phyloP scores from a whole-genome alignment of 2,888 invertebrate genomes.

The Azorinus chamasolen region DNA sequence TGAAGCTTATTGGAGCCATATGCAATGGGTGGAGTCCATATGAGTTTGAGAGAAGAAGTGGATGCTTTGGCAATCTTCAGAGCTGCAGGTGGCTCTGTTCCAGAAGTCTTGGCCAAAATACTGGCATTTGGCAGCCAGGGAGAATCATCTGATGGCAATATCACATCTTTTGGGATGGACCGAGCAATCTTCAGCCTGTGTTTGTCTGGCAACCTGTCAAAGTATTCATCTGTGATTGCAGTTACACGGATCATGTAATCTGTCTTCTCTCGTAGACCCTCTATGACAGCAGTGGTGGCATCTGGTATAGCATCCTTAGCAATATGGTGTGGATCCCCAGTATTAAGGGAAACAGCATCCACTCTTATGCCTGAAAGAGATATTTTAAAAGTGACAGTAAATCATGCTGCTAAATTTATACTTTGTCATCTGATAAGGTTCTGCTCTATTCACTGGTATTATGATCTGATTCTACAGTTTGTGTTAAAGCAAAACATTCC shows the following conservation, averaged over 20 bases:
- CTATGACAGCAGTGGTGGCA: conserved; percentile 78
- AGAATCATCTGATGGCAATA: conserved; percentile 80
- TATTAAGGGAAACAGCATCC: conserved; percentile 83
- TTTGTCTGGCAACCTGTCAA: conserved; percentile 83
- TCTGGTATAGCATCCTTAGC: conserved; percentile 83
- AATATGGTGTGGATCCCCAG: conserved; percentile 73
- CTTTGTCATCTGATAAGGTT: too few species aligned
- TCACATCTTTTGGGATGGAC: conserved; percentile 78
- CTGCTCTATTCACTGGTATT: too few species aligned
- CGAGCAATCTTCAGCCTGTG: conserved; percentile 77
- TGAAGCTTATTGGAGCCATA: conserved; percentile 85
- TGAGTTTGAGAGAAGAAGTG: conserved; percentile 79
- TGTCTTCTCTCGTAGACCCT: conserved; percentile 83
- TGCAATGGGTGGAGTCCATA: conserved; percentile 85
- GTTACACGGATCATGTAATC: conserved; percentile 85
- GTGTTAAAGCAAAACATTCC: too few species aligned
- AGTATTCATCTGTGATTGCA: conserved; percentile 86
- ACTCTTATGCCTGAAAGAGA: conserved; percentile 80
- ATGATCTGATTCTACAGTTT: too few species aligned
- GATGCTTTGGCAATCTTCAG: conserved; percentile 77
- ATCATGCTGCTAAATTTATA: too few species aligned
- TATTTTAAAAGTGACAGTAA: too few species aligned
- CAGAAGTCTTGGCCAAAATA: conserved; percentile 84
- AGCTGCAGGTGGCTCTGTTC: conserved; percentile 84
- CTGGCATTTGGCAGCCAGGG: conserved; percentile 84